These are phyloP conservation scores for Monoplex corrugatus DNA, from an alignment of 2,888 invertebrate genomes.

Conservation along the genomic window DNA sequence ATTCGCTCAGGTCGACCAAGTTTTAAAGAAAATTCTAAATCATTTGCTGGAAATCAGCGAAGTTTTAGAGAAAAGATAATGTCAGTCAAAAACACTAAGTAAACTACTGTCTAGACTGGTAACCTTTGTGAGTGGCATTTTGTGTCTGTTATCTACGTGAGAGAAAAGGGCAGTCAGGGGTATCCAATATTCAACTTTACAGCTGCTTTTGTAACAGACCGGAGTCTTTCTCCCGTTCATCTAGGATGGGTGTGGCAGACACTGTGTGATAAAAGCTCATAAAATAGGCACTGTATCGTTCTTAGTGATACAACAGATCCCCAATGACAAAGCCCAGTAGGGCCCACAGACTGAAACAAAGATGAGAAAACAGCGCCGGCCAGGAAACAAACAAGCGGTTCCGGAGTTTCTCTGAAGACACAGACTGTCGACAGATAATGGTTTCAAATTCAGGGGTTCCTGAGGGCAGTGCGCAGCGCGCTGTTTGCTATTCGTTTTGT, in stretches of 20 bases:
- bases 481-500: slow-evolving; percentile 50
- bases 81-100: neutral
- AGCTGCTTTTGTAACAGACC: neutral
- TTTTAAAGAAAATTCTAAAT: too few relatives aligned
- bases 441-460: slow-evolving; percentile 47
- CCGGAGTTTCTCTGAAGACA: slow-evolving; percentile 44
- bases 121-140: neutral
- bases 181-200: neutral
- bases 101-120: neutral
- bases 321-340: slow-evolving; percentile 30
- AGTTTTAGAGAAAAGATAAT: too few relatives aligned
- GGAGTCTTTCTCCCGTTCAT: neutral
- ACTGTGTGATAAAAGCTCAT: slow-evolving; percentile 7
- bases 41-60: too few relatives aligned
- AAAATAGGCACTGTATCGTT: slow-evolving; percentile 38
- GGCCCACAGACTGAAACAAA: neutral
- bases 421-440: slow-evolving; percentile 46
- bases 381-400: slow-evolving; percentile 42
- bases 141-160: neutral
- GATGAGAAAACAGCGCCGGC: neutral
- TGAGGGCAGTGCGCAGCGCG: slow-evolving; percentile 45
- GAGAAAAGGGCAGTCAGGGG: neutral
- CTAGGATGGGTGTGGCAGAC: neutral
- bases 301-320: slow-evolving; percentile 19
- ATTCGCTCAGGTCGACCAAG: too few relatives aligned